Base-by-base conservation (phyloP, 2,888 invertebrate genomes). In the Eugnorisma glareosa region DNA sequence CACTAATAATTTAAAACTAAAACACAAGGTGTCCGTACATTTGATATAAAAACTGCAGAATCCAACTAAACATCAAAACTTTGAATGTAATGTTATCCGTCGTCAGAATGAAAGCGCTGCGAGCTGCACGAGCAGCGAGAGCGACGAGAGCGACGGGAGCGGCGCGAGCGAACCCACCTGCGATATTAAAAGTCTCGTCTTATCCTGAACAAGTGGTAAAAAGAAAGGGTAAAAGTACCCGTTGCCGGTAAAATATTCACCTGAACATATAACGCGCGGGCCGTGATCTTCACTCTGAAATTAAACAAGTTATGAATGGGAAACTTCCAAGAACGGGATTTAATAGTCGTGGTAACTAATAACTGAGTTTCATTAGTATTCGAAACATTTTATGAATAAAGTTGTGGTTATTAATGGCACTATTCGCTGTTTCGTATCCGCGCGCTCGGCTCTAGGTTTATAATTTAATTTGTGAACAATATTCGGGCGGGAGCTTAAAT, bases 231-330 rank as follows among this genome's bases (percentile, higher is more conserved):
- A 83, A 86, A 85, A 88, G 82, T 89, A 84, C 69, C 81, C 77
- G 81, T 77, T 67, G 79, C 75, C 79, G 89, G 88, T 92, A 90
- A 93, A 92, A 91, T 93, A 92, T 93, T 93, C 92, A 92, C 89
- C 88, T 88, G 88, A 91, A 91, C 92, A 91, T 90, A 92, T 92
- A 89, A 91, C 89, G 87, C 73, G 86, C 86, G 85, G 87, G 82
- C 85, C 89, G 88, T 90, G 92, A 91, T 92, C 92, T 90, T 87
- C 88, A 88, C 90, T 91, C 90, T 90, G 90, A 92, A 93, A 93
- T 93, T 92, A 92, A 93, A 93, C 93, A 93, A 93, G 93, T 93
- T 93, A 93, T 93, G 93, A 93, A 93, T 91, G 90, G 89, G 84
- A 88, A 92, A 92, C 86, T 91, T 90, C 84, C 87, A 86, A 86